phyloP scores from a whole-genome alignment of 2,888 invertebrate genomes.

The Polia nebulosa region DNA sequence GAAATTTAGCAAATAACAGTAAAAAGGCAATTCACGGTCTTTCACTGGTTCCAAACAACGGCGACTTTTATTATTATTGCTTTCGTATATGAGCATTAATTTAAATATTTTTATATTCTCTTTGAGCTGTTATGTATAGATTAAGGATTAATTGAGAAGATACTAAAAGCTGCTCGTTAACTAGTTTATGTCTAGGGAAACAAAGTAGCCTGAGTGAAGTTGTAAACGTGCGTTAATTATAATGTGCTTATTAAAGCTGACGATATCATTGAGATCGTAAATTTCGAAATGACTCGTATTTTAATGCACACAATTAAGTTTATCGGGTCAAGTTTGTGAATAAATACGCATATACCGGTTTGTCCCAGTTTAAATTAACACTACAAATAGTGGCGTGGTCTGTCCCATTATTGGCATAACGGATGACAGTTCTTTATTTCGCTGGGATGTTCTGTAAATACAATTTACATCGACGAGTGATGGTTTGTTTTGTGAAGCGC shows the following conservation, averaged over 20 bases:
- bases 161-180: conserved; percentile 27
- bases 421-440: conserved; percentile 72
- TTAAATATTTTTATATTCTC: conserved; percentile 34
- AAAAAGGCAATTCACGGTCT: conserved; percentile 43
- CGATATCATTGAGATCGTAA: conserved; percentile 30
- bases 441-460: conserved; percentile 69
- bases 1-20: conserved; percentile 61
- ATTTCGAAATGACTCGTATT: conserved; percentile 45
- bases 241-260: conserved; percentile 41
- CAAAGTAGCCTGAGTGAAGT: conserved; percentile 49
- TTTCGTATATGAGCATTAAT: conserved; percentile 40
- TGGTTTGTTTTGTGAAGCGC: conserved; percentile 44
- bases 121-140: conserved; percentile 32
- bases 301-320: conserved; percentile 48
- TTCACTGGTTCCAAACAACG: conserved; percentile 47
- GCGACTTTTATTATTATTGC: conserved; percentile 56
- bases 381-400: conserved; percentile 74
- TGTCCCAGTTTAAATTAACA: conserved; percentile 80
- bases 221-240: conserved; percentile 42
- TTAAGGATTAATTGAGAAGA: conserved; percentile 38
- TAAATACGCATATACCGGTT: conserved; percentile 64
- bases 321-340: conserved; percentile 72
- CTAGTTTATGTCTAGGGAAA: conserved; percentile 16
- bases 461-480: conserved; percentile 64
- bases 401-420: conserved; percentile 77